Evolutionary conservation across 2,888 invertebrate species (phyloP).

Genomic region (Pristionchus fissidentatus): DNA sequence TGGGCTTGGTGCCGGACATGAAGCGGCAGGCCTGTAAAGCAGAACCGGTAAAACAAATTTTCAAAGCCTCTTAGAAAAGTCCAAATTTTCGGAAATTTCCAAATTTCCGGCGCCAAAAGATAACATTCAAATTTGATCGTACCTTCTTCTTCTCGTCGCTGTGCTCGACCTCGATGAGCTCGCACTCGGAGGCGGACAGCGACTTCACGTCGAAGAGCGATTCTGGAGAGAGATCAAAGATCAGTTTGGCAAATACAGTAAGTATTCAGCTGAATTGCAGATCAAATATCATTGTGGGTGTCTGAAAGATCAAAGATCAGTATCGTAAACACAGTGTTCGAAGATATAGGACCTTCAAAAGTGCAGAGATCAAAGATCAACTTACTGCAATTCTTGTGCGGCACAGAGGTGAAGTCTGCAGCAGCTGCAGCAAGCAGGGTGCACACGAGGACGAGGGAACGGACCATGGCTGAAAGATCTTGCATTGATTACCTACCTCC

Average conservation of each 20-base stretch:
- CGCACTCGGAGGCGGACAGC: constrained; percentile 16
- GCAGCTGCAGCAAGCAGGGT: background rate
- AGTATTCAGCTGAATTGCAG: background rate
- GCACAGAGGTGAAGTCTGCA: background rate
- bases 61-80: background rate
- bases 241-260: background rate
- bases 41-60: background rate
- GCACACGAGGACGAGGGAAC: background rate
- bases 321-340: background rate
- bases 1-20: constrained; percentile 39
- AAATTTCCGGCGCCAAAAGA: background rate
- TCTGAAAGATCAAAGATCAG: too few species aligned
- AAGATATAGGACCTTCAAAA: background rate
- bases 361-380: constrained; percentile 8
- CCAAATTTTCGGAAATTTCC: background rate
- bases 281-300: constrained; percentile 19
- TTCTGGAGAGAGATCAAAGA: constrained; percentile 19
- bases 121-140: constrained; percentile 32
- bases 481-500: too few species aligned
- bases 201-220: constrained; percentile 1
- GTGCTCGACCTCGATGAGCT: background rate
- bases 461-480: constrained; percentile 2
- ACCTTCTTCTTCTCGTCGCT: constrained; percentile 4
- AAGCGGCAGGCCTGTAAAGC: constrained; percentile 31
- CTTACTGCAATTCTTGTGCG: constrained; percentile 43